Percentiles rank a stretch among this genome's conserved stretches.
phyloP scores from a whole-genome alignment of 2,797 vertebrate genomes.

The Mionectes olivaceus region DNA sequence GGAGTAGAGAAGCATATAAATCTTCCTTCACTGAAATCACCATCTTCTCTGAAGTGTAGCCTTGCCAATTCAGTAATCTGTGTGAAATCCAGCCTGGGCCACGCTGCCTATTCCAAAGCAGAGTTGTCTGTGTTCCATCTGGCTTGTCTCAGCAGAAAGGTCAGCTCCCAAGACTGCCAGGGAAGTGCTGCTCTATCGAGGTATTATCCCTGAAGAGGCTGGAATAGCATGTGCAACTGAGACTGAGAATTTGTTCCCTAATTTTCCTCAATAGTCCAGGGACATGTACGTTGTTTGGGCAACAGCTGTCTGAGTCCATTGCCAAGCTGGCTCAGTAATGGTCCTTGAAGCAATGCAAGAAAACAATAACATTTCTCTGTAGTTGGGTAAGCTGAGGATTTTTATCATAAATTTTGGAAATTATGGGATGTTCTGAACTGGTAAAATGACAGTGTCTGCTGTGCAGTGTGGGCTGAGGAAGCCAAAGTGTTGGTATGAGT shows the following conservation, averaged over 20 bases:
- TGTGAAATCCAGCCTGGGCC: neutral
- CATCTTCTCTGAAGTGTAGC: neutral
- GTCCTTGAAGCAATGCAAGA: neutral
- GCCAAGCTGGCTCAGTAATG: neutral
- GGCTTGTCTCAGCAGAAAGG: neutral
- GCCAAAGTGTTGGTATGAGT: neutral
- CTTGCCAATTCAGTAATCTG: neutral
- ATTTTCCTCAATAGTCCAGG: neutral
- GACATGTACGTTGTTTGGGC: neutral
- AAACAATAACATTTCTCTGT: neutral
- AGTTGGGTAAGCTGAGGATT: neutral
- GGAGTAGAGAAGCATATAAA: neutral
- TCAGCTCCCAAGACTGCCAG: neutral
- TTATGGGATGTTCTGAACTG: neutral
- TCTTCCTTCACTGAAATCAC: neutral
- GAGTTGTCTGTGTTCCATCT: accelerated
- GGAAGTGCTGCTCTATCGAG: neutral
- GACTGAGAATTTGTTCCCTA: neutral
- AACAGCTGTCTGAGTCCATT: neutral
- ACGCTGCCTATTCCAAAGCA: accelerated
- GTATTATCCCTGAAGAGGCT: neutral
- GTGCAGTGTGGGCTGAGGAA: neutral
- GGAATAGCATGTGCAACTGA: neutral
- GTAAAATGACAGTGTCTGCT: neutral
- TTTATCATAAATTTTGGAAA: neutral